Evolutionary conservation across 2,797 vertebrate genomes (phyloP).

Genomic region (Benthosema pterotum): DNA sequence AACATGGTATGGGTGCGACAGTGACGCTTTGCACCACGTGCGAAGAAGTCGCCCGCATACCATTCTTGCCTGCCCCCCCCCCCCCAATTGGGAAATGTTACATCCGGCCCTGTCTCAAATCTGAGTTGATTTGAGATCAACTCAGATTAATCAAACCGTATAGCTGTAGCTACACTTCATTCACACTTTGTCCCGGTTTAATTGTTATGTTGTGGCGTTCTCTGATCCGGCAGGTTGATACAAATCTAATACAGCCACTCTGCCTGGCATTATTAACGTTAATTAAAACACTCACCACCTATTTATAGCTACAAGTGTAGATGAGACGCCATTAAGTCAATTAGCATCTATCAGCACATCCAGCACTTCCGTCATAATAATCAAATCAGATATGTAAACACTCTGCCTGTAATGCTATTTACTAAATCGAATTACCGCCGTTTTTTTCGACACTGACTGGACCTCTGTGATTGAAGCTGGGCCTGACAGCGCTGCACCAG

Average conservation of each 20-base stretch:
- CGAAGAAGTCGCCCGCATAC: no score
- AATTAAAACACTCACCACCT: slow-evolving; percentile 70
- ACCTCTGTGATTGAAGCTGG: slow-evolving; percentile 59
- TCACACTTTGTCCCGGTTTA: background rate
- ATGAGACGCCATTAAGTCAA: slow-evolving; percentile 72
- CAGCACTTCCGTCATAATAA: slow-evolving; percentile 77
- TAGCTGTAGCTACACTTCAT: background rate
- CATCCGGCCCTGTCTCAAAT: no score
- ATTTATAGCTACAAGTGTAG: slow-evolving; percentile 65
- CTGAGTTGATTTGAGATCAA: no score
- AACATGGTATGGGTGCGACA: no score
- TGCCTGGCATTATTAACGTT: slow-evolving; percentile 55
- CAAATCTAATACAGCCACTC: slow-evolving; percentile 63
- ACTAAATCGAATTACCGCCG: slow-evolving; percentile 75
- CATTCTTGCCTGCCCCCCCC: no score
- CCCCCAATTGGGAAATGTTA: no score
- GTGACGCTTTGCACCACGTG: no score
- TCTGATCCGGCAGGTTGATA: slow-evolving; percentile 46
- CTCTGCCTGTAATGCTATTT: slow-evolving; percentile 75
- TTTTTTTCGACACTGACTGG: slow-evolving; percentile 66
- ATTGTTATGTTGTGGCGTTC: slow-evolving; percentile 23
- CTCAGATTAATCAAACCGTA: no score
- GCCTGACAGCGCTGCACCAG: slow-evolving; percentile 48
- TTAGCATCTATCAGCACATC: slow-evolving; percentile 72
- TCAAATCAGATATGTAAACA: slow-evolving; percentile 83